These are phyloP conservation scores for Diplolepis rosae DNA, from an alignment of 2,888 invertebrate species.

Conservation along the genomic window DNA sequence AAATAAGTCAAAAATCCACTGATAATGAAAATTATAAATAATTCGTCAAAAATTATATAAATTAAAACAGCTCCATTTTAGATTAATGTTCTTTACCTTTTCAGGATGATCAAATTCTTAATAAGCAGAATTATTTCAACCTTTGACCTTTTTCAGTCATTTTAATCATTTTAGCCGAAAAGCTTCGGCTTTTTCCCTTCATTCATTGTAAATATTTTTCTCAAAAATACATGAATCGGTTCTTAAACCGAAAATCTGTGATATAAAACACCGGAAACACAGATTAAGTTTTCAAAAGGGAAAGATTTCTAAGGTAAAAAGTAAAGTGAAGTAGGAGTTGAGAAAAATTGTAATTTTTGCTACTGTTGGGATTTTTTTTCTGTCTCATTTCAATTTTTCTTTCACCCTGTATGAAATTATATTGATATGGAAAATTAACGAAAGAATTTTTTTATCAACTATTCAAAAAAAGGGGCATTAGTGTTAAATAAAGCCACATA, in stretches of 20 bases:
- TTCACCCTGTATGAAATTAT: too few species aligned
- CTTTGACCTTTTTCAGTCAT: not conserved
- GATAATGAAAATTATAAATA: too few species aligned
- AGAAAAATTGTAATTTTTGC: not conserved
- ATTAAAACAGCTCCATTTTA: not conserved
- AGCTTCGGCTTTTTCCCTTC: not conserved
- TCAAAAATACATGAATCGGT: not conserved
- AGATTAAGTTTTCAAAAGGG: not conserved
- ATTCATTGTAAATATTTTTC: not conserved
- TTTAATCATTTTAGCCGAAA: not conserved
- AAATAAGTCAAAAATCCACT: not conserved
- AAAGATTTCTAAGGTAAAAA: not conserved
- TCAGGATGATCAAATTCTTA: not conserved
- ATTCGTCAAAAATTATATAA: not conserved
- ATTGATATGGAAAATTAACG: too few species aligned
- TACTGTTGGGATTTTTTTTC: not conserved
- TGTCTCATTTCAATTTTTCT: too few species aligned
- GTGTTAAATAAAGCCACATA: too few species aligned
- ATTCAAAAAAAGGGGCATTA: too few species aligned
- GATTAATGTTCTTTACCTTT: not conserved
- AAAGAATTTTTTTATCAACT: too few species aligned
- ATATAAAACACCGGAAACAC: not conserved
- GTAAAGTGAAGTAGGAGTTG: not conserved
- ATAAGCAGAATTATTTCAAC: not conserved
- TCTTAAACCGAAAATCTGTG: not conserved